Conservation (phyloP, 35 echinoderm and acorn worm genomes). For the Apostichopus californicus region DNA sequence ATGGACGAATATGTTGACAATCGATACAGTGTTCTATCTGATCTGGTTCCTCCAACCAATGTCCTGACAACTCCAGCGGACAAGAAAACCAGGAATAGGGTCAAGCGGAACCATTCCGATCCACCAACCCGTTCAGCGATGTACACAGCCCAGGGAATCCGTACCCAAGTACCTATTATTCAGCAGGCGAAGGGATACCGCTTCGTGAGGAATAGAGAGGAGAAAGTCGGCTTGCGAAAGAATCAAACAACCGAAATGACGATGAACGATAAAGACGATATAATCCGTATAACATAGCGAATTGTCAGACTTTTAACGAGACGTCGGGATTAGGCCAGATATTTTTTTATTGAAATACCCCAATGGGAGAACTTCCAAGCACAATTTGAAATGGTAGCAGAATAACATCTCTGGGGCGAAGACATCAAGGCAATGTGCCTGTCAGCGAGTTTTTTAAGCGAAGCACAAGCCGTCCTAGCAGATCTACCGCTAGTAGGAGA, state of each 20-base stretch:
- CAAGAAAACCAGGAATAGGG: background rate
- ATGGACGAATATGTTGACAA: too few relatives aligned
- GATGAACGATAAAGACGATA: background rate
- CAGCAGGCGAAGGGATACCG: background rate
- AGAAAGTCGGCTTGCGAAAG: background rate
- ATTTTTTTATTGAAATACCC: background rate
- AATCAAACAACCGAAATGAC: background rate
- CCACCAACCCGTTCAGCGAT: background rate
- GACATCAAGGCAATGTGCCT: background rate
- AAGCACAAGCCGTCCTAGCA: background rate
- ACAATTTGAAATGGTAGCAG: conserved; percentile 8
- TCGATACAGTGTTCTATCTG: too few relatives aligned
- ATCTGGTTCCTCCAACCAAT: too few relatives aligned
- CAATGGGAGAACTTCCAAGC: background rate
- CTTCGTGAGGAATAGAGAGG: too few relatives aligned
- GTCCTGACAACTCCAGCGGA: background rate
- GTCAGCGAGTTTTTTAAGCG: background rate
- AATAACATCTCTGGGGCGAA: background rate
- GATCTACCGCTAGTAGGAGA: background rate
- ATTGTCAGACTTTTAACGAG: background rate
- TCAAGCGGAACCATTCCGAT: background rate
- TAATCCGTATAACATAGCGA: background rate
- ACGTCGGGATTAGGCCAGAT: background rate
- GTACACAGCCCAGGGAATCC: background rate
- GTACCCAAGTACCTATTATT: background rate